Evolutionary conservation across 1,140 invertebrate species (phyloP).

Genomic region (Psilanteris sp.): DNA sequence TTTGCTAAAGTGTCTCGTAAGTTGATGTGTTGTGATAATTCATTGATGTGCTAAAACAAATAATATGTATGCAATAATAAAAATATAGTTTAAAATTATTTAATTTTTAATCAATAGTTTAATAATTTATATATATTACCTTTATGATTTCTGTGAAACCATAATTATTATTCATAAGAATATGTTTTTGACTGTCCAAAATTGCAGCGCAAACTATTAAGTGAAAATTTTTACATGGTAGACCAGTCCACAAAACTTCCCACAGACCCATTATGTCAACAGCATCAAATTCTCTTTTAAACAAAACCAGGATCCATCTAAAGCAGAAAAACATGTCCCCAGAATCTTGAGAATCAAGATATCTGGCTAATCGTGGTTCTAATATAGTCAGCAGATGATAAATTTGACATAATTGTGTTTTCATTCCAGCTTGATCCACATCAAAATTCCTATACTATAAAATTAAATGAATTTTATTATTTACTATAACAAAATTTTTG

Average conservation of each 20-base stretch:
- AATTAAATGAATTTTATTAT: background rate
- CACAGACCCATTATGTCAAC: conserved; percentile 88
- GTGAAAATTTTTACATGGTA: conserved; percentile 97
- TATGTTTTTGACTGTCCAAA: conserved; percentile 91
- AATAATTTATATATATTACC: conserved; percentile 79
- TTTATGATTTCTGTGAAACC: conserved; percentile 91
- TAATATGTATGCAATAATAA: conserved; percentile 14
- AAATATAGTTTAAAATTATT: conserved; percentile 17
- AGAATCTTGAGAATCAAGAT: conserved; percentile 94
- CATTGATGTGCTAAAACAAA: conserved; percentile 94
- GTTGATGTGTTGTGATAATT: conserved; percentile 91
- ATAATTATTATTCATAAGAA: conserved; percentile 93
- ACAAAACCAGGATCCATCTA: conserved; percentile 92
- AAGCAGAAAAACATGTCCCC: conserved; percentile 99
- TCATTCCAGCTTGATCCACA: conserved; percentile 98
- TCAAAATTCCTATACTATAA: conserved; percentile 92
- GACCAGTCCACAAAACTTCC: conserved; percentile 93
- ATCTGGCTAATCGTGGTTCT: conserved; percentile 91
- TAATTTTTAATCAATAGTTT: background rate
- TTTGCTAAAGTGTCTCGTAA: conserved; percentile 88
- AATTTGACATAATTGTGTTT: conserved; percentile 92
- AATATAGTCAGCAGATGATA: conserved; percentile 89
- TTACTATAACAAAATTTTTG: background rate
- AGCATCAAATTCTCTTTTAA: conserved; percentile 89
- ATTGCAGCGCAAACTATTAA: conserved; percentile 94